Percentiles rank a stretch among this genome's conserved stretches.
Conservation (phyloP, 2,888 invertebrate genomes). For the Lamellibrachia satsuma region DNA sequence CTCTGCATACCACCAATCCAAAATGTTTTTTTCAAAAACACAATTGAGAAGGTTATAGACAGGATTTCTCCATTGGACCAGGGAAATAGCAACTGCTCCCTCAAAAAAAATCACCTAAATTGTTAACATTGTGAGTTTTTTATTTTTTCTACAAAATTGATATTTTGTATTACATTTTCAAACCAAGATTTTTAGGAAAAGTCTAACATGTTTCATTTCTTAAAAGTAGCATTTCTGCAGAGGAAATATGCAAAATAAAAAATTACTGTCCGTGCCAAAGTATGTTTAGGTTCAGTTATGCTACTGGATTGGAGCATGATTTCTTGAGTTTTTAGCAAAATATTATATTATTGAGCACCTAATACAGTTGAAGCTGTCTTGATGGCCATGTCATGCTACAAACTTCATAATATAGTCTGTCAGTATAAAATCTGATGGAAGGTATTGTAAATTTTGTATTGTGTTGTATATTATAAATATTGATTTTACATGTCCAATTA, state of each 20-base stretch:
- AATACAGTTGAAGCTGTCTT: too few relatives aligned
- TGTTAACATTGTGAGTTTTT: too few relatives aligned
- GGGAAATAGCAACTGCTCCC: neutral
- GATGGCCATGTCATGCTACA: neutral
- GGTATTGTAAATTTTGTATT: neutral
- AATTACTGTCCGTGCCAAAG: too few relatives aligned
- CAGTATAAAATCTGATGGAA: too few relatives aligned
- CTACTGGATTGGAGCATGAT: neutral
- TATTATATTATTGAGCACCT: neutral
- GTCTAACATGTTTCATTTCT: too few relatives aligned
- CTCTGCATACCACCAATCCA: neutral
- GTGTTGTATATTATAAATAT: neutral
- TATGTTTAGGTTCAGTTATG: neutral
- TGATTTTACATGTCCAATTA: neutral
- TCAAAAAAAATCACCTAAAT: too few relatives aligned
- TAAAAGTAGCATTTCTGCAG: too few relatives aligned
- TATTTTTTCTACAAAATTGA: too few relatives aligned
- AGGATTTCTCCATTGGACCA: neutral
- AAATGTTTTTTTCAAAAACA: neutral
- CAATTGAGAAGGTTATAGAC: neutral
- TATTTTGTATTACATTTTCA: too few relatives aligned
- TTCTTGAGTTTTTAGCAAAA: neutral
- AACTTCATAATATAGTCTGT: too few relatives aligned
- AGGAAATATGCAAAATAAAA: too few relatives aligned
- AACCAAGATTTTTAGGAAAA: too few relatives aligned